A percentile compares a stretch with the other conserved stretches of the same genome.
phyloP scores from a whole-genome alignment of 2,797 vertebrate species.

The Champsocephalus gunnari region DNA sequence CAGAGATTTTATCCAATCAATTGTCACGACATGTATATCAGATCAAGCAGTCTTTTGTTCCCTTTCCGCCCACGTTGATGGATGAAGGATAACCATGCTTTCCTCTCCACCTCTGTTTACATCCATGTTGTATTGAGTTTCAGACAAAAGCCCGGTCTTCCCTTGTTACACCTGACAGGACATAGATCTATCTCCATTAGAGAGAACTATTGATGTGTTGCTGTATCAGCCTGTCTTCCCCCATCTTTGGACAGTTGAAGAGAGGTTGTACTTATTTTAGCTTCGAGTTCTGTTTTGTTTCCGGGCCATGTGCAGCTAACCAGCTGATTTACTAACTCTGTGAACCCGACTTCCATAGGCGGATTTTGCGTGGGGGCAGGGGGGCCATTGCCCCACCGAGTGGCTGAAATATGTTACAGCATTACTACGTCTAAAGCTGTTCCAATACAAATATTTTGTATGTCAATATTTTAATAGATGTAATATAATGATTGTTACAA shows the following conservation, averaged over 20 bases:
- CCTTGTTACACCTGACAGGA: constrained; percentile 58
- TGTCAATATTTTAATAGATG: no score
- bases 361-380: no score
- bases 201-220: constrained; percentile 48
- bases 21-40: constrained; percentile 7
- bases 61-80: constrained; percentile 32
- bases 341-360: background rate
- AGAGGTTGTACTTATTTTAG: constrained; percentile 11
- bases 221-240: constrained; percentile 36
- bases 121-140: constrained; percentile 45
- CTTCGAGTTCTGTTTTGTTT: background rate
- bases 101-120: constrained; percentile 32
- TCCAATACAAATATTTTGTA: no score
- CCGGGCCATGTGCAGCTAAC: constrained; percentile 1
- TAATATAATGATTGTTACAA: no score
- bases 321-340: constrained; percentile 2
- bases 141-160: constrained; percentile 28
- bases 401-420: no score
- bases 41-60: constrained; percentile 16
- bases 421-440: no score
- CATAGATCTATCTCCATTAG: constrained; percentile 68
- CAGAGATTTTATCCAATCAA: constrained; percentile 16
- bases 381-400: no score
- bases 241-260: constrained; percentile 39
- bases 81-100: constrained; percentile 36